phyloP scores from a whole-genome alignment of 2,797 vertebrate genomes.

The Epinephelus awoara region DNA sequence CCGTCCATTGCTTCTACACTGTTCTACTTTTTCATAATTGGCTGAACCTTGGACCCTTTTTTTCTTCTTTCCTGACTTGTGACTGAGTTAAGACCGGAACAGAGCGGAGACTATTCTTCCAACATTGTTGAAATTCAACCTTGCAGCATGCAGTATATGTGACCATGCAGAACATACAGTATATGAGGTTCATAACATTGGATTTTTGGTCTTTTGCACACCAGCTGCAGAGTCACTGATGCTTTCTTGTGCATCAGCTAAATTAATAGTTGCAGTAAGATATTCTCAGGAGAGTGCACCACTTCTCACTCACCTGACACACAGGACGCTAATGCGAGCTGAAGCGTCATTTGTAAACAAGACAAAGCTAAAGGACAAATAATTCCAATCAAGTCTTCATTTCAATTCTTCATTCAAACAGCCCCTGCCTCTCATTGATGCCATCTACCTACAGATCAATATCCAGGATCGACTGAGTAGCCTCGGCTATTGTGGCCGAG shows the following conservation, averaged over 20 bases:
- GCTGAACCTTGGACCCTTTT: conserved; percentile 25
- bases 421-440: conserved; percentile 69
- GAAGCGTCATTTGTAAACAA: conserved; percentile 71
- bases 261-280: conserved; percentile 25
- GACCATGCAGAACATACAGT: neutral
- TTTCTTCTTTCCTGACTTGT: conserved; percentile 23
- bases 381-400: conserved; percentile 71
- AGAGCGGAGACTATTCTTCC: neutral
- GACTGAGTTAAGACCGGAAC: neutral
- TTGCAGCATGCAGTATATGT: neutral
- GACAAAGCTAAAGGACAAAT: conserved; percentile 70
- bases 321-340: conserved; percentile 46
- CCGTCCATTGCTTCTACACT: conserved; percentile 35
- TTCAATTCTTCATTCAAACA: conserved; percentile 73
- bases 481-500: conserved; percentile 74
- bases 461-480: conserved; percentile 78
- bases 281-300: conserved; percentile 28
- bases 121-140: conserved; percentile 17
- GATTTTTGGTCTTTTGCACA: conserved; percentile 7
- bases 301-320: conserved; percentile 34
- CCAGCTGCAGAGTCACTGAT: neutral
- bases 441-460: conserved; percentile 81
- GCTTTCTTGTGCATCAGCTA: conserved; percentile 13
- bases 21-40: conserved; percentile 56
- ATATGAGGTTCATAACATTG: neutral